These are phyloP conservation scores for Caenorhabditis japonica DNA, from an alignment of 2,888 invertebrate species.

Conservation along the genomic window DNA sequence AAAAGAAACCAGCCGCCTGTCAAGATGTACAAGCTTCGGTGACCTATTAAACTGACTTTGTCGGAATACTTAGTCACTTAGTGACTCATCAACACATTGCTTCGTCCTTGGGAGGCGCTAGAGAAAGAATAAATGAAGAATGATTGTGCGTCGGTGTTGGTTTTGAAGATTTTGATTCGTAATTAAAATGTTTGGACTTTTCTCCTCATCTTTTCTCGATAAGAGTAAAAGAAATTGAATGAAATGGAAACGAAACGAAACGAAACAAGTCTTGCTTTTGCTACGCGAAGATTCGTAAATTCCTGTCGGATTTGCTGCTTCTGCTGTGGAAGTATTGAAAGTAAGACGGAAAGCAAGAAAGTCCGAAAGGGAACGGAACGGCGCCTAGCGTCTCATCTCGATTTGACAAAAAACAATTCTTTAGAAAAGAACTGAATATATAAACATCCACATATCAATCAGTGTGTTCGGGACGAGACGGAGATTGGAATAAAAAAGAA, in stretches of 20 bases:
- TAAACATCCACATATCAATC: conserved; percentile 35
- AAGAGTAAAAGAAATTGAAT: too few species aligned
- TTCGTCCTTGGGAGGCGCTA: conserved; percentile 31
- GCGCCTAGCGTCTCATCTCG: conserved; percentile 7
- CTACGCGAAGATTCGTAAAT: too few species aligned
- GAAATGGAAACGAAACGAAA: conserved; percentile 6
- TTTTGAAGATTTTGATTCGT: conserved; percentile 18
- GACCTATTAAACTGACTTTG: conserved; percentile 48
- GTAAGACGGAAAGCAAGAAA: conserved; percentile 40
- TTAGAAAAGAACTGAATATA: conserved; percentile 10
- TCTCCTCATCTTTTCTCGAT: too few species aligned
- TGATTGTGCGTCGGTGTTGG: conserved; percentile 19
- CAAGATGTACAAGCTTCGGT: conserved; percentile 31
- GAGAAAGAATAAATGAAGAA: conserved; percentile 18
- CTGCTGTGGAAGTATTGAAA: conserved; percentile 34
- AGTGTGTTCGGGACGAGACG: conserved; percentile 34
- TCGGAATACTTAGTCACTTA: conserved; percentile 50
- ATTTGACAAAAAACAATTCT: conserved; percentile 26
- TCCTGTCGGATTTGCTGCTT: conserved; percentile 12
- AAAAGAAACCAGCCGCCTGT: conserved; percentile 28
- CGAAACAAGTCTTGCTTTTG: conserved; percentile 25
- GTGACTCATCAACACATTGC: conserved; percentile 45
- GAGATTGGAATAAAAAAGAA: conserved; percentile 42
- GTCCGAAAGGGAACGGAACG: conserved; percentile 15
- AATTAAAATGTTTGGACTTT: conserved; percentile 36